Evolutionary conservation across 2,888 invertebrate genomes (phyloP).

Genomic region (Hofmannophila pseudospretella): DNA sequence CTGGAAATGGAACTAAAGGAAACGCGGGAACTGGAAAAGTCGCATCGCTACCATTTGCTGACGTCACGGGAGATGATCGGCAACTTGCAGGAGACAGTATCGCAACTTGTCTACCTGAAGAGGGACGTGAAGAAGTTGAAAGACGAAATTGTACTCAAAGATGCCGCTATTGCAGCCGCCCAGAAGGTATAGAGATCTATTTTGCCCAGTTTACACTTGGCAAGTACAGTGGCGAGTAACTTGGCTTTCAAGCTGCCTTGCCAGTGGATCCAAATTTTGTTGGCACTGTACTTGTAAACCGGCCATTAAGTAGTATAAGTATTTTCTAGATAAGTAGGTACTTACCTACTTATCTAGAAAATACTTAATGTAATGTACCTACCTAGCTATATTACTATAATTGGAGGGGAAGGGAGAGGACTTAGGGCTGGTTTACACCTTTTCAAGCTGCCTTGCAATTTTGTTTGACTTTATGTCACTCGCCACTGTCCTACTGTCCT

Average conservation of each 20-base stretch:
- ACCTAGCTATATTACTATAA: neutral
- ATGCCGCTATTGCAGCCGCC: constrained; percentile 34
- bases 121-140: constrained; percentile 56
- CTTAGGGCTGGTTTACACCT: too few relatives aligned
- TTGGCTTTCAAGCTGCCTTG: too few relatives aligned
- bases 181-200: constrained; percentile 41
- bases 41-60: constrained; percentile 60
- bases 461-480: too few relatives aligned
- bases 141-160: constrained; percentile 47
- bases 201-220: neutral
- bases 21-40: constrained; percentile 58
- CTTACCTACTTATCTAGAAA: too few relatives aligned
- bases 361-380: too few relatives aligned
- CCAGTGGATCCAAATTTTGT: too few relatives aligned
- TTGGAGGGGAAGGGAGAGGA: too few relatives aligned
- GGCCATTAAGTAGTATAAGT: too few relatives aligned
- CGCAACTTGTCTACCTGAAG: constrained; percentile 61
- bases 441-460: too few relatives aligned
- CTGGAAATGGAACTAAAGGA: constrained; percentile 56
- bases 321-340: neutral
- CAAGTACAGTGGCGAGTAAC: neutral
- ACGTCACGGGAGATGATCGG: constrained; percentile 66
- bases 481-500: too few relatives aligned
- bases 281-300: too few relatives aligned
- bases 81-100: constrained; percentile 64